Percentiles rank a stretch among this genome's conserved stretches.
These are phyloP conservation scores for Podarcis muralis DNA, from an alignment of 2,113 vertebrate genomes.

Conservation along the genomic window DNA sequence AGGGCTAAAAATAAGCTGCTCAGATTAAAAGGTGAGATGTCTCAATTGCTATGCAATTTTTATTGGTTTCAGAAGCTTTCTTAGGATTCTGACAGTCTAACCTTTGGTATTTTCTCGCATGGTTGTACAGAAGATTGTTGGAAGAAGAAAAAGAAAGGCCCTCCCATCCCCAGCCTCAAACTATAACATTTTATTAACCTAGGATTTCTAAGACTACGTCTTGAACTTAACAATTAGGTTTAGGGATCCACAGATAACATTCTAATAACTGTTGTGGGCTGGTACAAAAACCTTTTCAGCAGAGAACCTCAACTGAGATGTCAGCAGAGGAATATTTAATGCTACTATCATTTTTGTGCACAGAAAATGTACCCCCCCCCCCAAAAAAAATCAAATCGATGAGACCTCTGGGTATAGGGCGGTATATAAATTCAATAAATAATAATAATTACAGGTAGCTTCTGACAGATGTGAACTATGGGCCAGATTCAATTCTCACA, in stretches of 20 bases:
- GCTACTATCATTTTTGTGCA: neutral
- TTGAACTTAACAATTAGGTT: neutral
- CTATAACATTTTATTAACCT: neutral
- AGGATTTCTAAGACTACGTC: neutral
- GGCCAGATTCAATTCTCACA: neutral
- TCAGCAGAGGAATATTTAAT: neutral
- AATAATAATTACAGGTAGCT: neutral
- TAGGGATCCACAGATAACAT: neutral
- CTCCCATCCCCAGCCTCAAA: no score
- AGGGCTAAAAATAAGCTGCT: neutral
- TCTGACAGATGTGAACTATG: neutral
- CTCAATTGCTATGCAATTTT: neutral
- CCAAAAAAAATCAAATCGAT: neutral
- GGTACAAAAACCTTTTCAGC: neutral
- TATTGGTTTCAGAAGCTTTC: neutral
- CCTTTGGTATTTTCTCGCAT: neutral
- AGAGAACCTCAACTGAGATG: neutral
- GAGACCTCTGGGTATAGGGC: neutral
- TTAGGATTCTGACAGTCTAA: neutral
- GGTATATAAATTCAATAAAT: no score
- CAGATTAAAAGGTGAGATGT: neutral
- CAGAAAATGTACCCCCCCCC: neutral
- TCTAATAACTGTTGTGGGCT: neutral
- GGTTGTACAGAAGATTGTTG: neutral
- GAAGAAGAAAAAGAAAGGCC: neutral